Conservation (phyloP, 2,113 vertebrate species). For the Thalassoma bifasciatum region DNA sequence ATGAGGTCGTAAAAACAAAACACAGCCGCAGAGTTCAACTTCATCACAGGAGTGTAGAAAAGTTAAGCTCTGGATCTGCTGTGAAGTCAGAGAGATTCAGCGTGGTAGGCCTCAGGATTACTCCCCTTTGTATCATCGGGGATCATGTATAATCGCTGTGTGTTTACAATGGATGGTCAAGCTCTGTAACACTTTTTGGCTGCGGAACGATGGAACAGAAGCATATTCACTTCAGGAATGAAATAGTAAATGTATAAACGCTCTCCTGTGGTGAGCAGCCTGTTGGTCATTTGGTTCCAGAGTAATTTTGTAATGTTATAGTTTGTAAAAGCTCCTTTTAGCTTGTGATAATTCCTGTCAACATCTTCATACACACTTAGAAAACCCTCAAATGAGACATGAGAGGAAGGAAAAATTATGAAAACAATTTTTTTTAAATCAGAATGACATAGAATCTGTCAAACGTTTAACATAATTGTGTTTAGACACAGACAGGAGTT, state of each 20-base stretch:
- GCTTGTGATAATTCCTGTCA: conserved; percentile 13
- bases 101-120: conserved; percentile 61
- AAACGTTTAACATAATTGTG: not conserved
- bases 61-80: conserved; percentile 56
- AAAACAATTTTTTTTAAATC: not conserved
- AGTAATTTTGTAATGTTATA: not conserved
- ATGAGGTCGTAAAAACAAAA: conserved; percentile 60
- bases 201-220: not conserved
- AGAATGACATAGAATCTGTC: not conserved
- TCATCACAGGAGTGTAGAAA: conserved; percentile 39
- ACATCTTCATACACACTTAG: not conserved
- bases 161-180: conserved; percentile 44
- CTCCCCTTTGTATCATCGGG: conserved; percentile 32
- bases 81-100: conserved; percentile 25
- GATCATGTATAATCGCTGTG: conserved; percentile 31
- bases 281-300: conserved; percentile 3
- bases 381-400: not conserved
- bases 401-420: not conserved
- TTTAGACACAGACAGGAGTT: no score
- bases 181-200: conserved; percentile 29
- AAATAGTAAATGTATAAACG: conserved; percentile 18
- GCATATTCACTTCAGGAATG: not conserved
- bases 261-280: conserved; percentile 14
- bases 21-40: conserved; percentile 58
- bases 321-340: conserved; percentile 5